Evolutionary conservation across 2,113 vertebrate species (phyloP).

Genomic region (Calypte anna): DNA sequence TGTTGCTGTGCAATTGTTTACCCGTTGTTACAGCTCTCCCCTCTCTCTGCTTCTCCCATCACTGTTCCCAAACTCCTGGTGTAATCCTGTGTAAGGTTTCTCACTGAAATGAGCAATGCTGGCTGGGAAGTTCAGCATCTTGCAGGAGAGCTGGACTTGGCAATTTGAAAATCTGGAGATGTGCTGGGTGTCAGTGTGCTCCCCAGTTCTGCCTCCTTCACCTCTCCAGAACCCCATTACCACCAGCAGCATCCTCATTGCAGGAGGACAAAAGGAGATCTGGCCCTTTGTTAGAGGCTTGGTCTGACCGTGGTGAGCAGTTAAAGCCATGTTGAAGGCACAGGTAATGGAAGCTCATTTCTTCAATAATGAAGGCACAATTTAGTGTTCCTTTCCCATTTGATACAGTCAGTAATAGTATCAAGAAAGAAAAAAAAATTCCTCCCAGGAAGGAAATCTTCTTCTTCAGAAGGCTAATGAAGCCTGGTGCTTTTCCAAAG

Average conservation of each 20-base stretch:
- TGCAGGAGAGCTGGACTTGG: neutral
- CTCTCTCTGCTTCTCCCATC: no score
- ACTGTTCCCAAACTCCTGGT: neutral
- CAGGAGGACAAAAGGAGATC: neutral
- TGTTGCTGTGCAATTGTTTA: neutral
- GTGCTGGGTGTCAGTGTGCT: neutral
- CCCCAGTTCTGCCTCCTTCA: neutral
- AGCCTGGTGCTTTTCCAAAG: constrained; percentile 4
- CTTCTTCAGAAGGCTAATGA: neutral
- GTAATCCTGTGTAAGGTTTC: neutral
- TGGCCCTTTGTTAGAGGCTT: neutral
- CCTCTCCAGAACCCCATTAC: accelerated
- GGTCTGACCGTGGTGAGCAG: neutral
- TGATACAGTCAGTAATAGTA: neutral
- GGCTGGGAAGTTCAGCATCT: neutral
- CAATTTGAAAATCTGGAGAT: neutral
- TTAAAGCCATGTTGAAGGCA: neutral
- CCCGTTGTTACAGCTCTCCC: accelerated
- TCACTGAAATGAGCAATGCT: neutral
- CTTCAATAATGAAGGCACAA: neutral
- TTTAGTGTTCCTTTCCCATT: neutral
- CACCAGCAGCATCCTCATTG: neutral
- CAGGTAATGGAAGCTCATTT: neutral
- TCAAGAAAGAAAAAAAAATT: neutral
- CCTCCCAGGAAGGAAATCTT: neutral